phyloP scores from a whole-genome alignment of 2,113 vertebrate genomes.

The Pseudonaja textilis region DNA sequence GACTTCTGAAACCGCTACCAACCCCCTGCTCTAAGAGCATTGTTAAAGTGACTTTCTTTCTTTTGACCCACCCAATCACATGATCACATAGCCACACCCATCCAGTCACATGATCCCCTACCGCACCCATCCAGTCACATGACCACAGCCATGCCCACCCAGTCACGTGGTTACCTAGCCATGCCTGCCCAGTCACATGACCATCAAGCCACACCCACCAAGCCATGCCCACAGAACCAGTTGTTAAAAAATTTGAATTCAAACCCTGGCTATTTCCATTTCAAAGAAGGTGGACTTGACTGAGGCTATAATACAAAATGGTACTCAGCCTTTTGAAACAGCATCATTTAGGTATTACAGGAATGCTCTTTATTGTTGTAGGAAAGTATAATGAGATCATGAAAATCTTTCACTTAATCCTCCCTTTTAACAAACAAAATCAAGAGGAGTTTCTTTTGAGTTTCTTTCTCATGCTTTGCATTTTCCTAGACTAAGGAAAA shows the following conservation, averaged over 20 bases:
- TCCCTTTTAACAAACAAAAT: neutral
- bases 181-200: too few relatives aligned
- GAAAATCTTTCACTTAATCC: neutral
- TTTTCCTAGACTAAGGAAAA: neutral
- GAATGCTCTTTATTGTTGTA: neutral
- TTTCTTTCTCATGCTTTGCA: neutral
- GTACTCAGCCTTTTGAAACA: neutral
- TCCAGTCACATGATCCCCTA: too few relatives aligned
- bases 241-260: too few relatives aligned
- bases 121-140: too few relatives aligned
- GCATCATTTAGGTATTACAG: neutral
- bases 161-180: too few relatives aligned
- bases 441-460: neutral
- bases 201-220: too few relatives aligned
- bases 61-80: too few relatives aligned
- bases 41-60: too few relatives aligned
- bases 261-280: neutral
- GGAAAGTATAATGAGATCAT: neutral
- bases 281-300: neutral
- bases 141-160: too few relatives aligned
- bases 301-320: neutral
- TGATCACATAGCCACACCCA: too few relatives aligned
- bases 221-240: too few relatives aligned
- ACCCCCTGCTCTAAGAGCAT: too few relatives aligned
- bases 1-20: neutral